phyloP scores from a whole-genome alignment of 2,888 invertebrate species.

The Stomorhina lunata region DNA sequence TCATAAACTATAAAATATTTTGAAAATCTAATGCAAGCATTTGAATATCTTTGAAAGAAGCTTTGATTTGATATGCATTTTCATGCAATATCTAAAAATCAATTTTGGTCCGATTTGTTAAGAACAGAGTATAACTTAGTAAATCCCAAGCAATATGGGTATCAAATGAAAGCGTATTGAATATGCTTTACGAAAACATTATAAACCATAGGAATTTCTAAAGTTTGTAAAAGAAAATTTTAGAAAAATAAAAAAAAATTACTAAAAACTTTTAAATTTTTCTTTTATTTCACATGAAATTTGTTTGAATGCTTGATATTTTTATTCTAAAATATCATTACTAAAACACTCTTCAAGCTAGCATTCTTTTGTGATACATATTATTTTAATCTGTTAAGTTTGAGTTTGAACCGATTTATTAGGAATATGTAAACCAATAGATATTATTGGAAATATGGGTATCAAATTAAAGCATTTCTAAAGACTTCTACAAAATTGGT shows the following conservation, averaged over 20 bases:
- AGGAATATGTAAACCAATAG: background rate
- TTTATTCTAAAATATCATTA: too few relatives aligned
- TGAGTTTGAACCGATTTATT: constrained; percentile 19
- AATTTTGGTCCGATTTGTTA: too few relatives aligned
- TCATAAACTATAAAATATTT: too few relatives aligned
- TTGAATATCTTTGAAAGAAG: too few relatives aligned
- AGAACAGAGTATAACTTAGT: too few relatives aligned
- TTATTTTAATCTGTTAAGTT: background rate
- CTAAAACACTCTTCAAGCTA: background rate
- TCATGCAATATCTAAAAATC: too few relatives aligned
- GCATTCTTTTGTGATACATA: background rate
- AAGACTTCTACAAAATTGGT: too few relatives aligned
- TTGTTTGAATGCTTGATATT: too few relatives aligned
- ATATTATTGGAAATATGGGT: background rate
- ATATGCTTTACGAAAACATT: background rate
- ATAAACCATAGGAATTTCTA: background rate
- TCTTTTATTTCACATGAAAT: too few relatives aligned
- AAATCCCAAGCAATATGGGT: constrained; percentile 31
- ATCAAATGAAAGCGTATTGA: background rate
- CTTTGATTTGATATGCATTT: too few relatives aligned
- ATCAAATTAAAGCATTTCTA: background rate
- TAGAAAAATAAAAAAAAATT: background rate
- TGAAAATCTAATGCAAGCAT: too few relatives aligned
- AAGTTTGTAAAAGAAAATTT: background rate
- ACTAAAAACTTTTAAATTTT: too few relatives aligned